Base-by-base conservation (phyloP, 2,113 vertebrate species). In the Salminus brasiliensis region DNA sequence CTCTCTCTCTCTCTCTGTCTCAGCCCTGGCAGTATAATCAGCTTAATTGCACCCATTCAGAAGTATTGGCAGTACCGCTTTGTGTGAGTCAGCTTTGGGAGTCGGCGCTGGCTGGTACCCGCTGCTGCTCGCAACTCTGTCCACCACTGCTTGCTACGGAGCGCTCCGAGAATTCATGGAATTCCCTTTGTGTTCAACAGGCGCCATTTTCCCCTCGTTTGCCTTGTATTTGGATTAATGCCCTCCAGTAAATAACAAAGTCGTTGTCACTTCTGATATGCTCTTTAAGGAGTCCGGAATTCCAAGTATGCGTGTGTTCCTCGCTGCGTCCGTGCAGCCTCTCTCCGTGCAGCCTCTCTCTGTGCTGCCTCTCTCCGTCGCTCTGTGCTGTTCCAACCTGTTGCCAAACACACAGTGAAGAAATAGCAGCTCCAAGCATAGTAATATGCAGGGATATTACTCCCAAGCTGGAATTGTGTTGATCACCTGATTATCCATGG, bases 341-440 rank as follows among this genome's bases (percentile, higher is more conserved):
- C 60, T 71, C 53, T 74, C 45, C 21, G 62, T n/a, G n/a, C n/a
- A n/a, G n/a, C n/a, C n/a, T n/a, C 25, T 60, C 49, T 47, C 27
- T 7, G 62, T 41, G 4, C n/a, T 4, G 12, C 55, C 59, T 71
- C 60, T 71, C 53, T 74, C 45, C 21, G 62, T 45, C 39, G 23
- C 59, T 76, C 74, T 45, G 18, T 79, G 32, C 27, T 69, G 16
- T 53, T 65, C 73, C 83, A 84, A 88, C 87, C 87, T 88, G 87
- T 88, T 88, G 87, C 87, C 72, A 79, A 67, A 80, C 53, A 32
- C 72, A 67, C 27, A 52, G 63, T 67, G 73, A 57, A n/a, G n/a
- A n/a, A n/a, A n/a, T n/a, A n/a, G n/a, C n/a, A 45, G 11, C 53
- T 29, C 29, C 45, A 23, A 59, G 72, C 30, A 29, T 39, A 27